A percentile compares a stretch with the other conserved stretches of the same genome.
Conservation (phyloP, 1,140 invertebrate genomes). For the Halesus radiatus region DNA sequence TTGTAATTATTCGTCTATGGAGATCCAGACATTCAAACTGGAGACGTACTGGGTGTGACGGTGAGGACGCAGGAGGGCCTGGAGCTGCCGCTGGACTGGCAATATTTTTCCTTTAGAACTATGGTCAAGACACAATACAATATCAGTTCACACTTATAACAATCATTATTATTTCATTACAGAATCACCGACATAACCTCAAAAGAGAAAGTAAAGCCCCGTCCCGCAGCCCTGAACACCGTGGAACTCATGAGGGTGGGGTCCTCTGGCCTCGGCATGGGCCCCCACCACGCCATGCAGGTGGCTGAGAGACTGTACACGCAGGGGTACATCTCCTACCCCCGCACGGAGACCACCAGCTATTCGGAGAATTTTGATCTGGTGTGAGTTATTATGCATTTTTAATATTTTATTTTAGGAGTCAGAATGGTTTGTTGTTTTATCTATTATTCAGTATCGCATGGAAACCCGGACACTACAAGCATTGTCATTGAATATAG, state of each 20-base stretch:
- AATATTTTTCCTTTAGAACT: no score
- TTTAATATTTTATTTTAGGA: neutral
- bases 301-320: slow-evolving; percentile 90
- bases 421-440: no score
- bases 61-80: no score
- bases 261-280: slow-evolving; percentile 94
- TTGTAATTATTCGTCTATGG: slow-evolving; percentile 58
- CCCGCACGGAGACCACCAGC: slow-evolving; percentile 95
- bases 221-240: slow-evolving; percentile 95
- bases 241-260: slow-evolving; percentile 96
- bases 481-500: no score
- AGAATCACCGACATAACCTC: slow-evolving; percentile 81
- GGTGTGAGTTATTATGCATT: slow-evolving; percentile 72
- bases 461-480: no score
- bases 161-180: slow-evolving; percentile 50
- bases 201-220: slow-evolving; percentile 87
- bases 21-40: slow-evolving; percentile 98
- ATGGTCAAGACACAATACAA: no score
- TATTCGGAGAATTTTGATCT: slow-evolving; percentile 97
- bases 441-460: no score
- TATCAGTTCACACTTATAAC: no score
- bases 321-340: slow-evolving; percentile 96
- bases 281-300: slow-evolving; percentile 97
- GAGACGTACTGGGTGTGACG: slow-evolving; percentile 83
- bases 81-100: no score